Evolutionary conservation across 2,113 vertebrate species (phyloP).

Genomic region (Scartelaos histophorus): DNA sequence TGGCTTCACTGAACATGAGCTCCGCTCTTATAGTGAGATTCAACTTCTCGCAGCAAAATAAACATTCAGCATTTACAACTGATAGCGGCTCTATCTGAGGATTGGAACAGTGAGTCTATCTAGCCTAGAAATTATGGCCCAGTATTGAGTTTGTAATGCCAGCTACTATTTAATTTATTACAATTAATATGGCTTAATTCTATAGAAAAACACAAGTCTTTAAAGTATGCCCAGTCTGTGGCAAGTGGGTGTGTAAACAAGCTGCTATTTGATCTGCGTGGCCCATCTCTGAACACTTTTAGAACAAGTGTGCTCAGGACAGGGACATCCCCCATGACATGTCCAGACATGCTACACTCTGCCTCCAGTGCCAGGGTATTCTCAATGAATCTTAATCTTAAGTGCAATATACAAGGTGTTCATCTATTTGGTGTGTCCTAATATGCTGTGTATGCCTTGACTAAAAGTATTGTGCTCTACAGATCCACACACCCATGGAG

Average conservation of each 20-base stretch:
- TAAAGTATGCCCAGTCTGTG: conserved; percentile 30
- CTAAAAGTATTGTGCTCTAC: background rate
- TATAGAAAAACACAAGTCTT: background rate
- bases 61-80: background rate
- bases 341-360: conserved; percentile 60
- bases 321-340: conserved; percentile 57
- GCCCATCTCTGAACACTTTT: conserved; percentile 60
- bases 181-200: background rate
- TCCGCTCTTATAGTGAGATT: conserved; percentile 6
- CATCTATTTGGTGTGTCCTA: conserved; percentile 25
- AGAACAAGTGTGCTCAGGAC: conserved; percentile 62
- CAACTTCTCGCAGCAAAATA: background rate
- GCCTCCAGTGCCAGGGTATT: conserved; percentile 20
- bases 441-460: conserved; percentile 25
- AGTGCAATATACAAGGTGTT: conserved; percentile 26
- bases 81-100: background rate
- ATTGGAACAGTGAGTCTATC: background rate
- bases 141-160: too few species aligned
- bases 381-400: conserved; percentile 39
- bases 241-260: conserved; percentile 59
- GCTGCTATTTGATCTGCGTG: conserved; percentile 52
- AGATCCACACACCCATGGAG: background rate
- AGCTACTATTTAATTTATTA: background rate
- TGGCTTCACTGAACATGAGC: conserved; percentile 24
- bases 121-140: too few species aligned